These are phyloP conservation scores for Phorcus lineatus DNA, from an alignment of 2,888 invertebrate species.

Conservation along the genomic window DNA sequence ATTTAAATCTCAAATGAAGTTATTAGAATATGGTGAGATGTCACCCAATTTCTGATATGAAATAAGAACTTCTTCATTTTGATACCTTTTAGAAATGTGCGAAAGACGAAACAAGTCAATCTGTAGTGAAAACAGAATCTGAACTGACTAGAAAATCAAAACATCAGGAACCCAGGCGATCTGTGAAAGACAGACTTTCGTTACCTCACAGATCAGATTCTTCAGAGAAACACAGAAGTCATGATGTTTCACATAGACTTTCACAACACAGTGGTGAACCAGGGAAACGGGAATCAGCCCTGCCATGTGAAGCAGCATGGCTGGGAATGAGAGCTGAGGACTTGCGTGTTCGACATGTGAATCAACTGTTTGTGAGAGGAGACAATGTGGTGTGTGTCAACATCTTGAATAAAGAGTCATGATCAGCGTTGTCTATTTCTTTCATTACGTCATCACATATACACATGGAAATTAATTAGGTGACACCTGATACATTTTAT, in stretches of 20 bases:
- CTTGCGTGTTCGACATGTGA: conserved; percentile 68
- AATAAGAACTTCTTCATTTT: too few relatives aligned
- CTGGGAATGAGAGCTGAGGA: conserved; percentile 40
- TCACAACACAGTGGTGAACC: neutral
- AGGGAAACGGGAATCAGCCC: conserved; percentile 4
- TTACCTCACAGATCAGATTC: neutral
- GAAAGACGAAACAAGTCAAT: neutral
- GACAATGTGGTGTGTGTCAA: conserved; percentile 74
- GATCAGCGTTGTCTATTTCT: too few relatives aligned
- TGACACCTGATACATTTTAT: too few relatives aligned
- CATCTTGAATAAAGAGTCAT: conserved; percentile 7
- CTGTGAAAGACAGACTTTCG: neutral
- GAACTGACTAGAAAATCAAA: too few relatives aligned
- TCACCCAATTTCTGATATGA: too few relatives aligned
- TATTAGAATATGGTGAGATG: too few relatives aligned
- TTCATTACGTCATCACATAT: too few relatives aligned
- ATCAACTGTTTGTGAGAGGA: conserved; percentile 74
- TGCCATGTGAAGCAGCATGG: conserved; percentile 39
- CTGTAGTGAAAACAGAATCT: too few relatives aligned
- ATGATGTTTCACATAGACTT: too few relatives aligned
- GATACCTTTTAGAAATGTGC: neutral
- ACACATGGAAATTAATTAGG: too few relatives aligned
- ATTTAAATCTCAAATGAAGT: too few relatives aligned
- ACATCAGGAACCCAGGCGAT: neutral
- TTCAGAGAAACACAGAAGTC: neutral